Evolutionary conservation across 2,888 invertebrate species (phyloP), one percentile per base, ranked within the genome.

Genomic region (Phragmatobia fuliginosa): DNA sequence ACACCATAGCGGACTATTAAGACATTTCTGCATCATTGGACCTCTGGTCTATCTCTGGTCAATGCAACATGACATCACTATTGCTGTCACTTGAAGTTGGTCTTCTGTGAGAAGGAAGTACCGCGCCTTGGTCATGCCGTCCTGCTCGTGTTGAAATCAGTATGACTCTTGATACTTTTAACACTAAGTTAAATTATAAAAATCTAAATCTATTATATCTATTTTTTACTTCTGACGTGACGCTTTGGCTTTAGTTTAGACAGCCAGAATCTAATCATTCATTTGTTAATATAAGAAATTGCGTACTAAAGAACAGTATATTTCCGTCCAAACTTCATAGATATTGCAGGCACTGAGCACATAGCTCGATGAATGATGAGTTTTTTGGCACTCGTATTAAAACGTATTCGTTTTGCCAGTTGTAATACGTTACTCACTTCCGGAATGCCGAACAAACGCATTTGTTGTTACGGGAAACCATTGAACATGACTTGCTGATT

Each of bases 261-360:
- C 75, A 74, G 71, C 73, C 58, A 41, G 65, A 70, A 49, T 8
- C 21, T n/a, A 77, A 81, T 77, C 77, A 77, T 74, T 78, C 82
- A 80, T 82, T 67, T 63, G 68, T 62, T 76, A 74, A 78, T 82
- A 75, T 73, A 68, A 78, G 70, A 70, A 70, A 73, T 70, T 73
- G 66, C 74, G 78, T 67, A n/a, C 70, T 71, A 25, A 65, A 56
- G 63, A 71, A 68, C 68, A 38, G 68, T 60, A 16, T 76, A 78
- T 78, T 82, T 65, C 75, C 32, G 36, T 69, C 66, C 14, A 32
- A 61, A 62, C 59, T 78, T 80, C 71, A 65, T 66, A 75, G 62
- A 76, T 72, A 68, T 75, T 82, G 80, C 75, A 79, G 67, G 71
- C 72, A 71, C 31, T 32, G 59, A 61, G 38, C 52, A 21, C 63